These are phyloP conservation scores for Lampropteryx suffumata DNA, from an alignment of 2,888 invertebrate species.

Conservation along the genomic window DNA sequence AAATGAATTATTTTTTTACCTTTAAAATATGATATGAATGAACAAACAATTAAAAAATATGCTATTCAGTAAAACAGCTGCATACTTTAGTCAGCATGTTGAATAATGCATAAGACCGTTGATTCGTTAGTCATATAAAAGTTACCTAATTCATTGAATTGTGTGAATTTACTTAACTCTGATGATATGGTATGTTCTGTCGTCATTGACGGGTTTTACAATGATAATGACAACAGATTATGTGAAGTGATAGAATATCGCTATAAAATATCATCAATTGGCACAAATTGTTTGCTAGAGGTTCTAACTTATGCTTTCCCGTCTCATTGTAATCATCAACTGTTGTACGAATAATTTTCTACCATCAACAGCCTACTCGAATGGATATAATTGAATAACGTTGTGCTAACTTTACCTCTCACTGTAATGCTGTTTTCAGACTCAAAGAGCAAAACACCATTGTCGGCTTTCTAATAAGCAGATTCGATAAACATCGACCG, in stretches of 20 bases:
- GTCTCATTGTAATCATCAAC: slow-evolving; percentile 10
- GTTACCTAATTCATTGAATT: too few relatives aligned
- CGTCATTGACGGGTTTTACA: neutral
- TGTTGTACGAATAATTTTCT: slow-evolving; percentile 15
- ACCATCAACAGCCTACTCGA: slow-evolving; percentile 14
- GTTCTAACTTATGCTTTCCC: neutral
- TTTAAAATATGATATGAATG: too few relatives aligned
- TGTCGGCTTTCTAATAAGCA: slow-evolving; percentile 45
- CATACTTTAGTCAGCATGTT: too few relatives aligned
- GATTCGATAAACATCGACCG: slow-evolving; percentile 40
- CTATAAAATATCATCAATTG: too few relatives aligned
- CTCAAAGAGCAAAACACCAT: slow-evolving; percentile 36
- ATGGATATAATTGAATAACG: slow-evolving; percentile 38
- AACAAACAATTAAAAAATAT: too few relatives aligned
- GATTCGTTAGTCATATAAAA: too few relatives aligned
- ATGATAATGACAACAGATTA: too few relatives aligned
- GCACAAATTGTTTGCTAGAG: too few relatives aligned
- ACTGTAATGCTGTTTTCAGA: slow-evolving; percentile 48
- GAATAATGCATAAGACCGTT: too few relatives aligned
- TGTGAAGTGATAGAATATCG: too few relatives aligned
- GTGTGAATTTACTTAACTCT: neutral
- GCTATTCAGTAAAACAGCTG: too few relatives aligned
- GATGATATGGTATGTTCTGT: slow-evolving; percentile 1
- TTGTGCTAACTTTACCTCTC: slow-evolving; percentile 47
- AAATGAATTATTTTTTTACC: too few relatives aligned